Percentiles rank a stretch among this genome's conserved stretches.
Conservation (phyloP, 2,113 vertebrate species). For the Xenotilapia caudafasciata region DNA sequence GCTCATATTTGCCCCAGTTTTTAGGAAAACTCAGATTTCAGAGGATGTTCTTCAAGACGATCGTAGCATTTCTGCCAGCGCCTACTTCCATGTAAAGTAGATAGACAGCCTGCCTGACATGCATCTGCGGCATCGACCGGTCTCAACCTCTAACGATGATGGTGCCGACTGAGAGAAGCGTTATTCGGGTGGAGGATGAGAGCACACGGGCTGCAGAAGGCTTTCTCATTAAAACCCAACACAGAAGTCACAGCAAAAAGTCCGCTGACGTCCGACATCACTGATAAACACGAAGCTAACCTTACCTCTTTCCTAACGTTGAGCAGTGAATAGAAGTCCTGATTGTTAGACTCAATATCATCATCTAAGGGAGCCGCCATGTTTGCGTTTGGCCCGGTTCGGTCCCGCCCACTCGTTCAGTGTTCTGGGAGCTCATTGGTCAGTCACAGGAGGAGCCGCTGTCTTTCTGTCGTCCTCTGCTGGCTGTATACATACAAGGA, state of each 20-base stretch:
- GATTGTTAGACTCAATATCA: slow-evolving; percentile 81
- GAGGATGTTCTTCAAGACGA: background rate
- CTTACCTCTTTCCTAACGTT: slow-evolving; percentile 91
- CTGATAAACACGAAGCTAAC: background rate
- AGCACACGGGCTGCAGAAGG: background rate
- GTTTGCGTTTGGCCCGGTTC: slow-evolving; percentile 73
- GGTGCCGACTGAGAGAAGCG: background rate
- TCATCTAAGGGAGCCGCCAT: slow-evolving; percentile 90
- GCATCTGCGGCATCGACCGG: background rate
- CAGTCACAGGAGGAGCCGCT: background rate
- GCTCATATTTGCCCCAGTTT: background rate
- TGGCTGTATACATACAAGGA: background rate
- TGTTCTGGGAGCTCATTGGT: slow-evolving; percentile 36
- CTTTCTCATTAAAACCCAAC: background rate
- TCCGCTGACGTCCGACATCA: background rate
- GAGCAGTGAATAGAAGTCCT: slow-evolving; percentile 88
- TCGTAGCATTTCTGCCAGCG: background rate
- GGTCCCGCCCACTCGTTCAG: slow-evolving; percentile 48
- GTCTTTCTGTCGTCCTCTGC: slow-evolving; percentile 2
- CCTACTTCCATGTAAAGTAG: background rate
- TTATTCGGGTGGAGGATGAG: background rate
- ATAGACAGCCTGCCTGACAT: background rate
- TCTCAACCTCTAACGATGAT: background rate
- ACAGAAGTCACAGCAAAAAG: background rate
- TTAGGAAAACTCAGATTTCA: background rate